These are phyloP conservation scores for Morpho helenor DNA, from an alignment of 2,888 invertebrate genomes.

Conservation along the genomic window DNA sequence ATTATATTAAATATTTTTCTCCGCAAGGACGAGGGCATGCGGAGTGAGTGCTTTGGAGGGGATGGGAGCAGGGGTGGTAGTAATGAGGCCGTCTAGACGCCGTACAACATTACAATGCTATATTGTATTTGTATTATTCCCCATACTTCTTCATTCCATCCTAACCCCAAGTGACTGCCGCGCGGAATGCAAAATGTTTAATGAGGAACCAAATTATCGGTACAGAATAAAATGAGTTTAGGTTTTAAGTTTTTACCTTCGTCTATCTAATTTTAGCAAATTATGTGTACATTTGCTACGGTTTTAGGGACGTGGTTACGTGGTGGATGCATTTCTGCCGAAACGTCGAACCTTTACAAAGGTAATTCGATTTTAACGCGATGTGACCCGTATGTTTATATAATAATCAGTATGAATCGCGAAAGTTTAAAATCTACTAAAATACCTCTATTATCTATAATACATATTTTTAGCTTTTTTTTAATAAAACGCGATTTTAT, in stretches of 20 bases:
- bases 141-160: constrained; percentile 37
- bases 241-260: no score
- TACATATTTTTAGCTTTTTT: no score
- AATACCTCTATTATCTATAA: no score
- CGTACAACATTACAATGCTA: constrained; percentile 40
- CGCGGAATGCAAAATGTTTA: constrained; percentile 42
- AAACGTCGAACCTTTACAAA: no score
- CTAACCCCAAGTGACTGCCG: constrained; percentile 13
- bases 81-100: constrained; percentile 71
- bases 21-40: constrained; percentile 32
- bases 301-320: no score
- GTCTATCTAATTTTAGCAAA: not conserved
- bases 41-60: constrained; percentile 29
- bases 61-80: constrained; percentile 37
- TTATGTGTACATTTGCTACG: no score
- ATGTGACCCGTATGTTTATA: no score
- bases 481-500: no score
- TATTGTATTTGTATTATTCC: constrained; percentile 56
- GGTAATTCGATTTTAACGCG: no score
- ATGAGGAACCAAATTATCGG: constrained; percentile 36
- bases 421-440: no score
- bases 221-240: constrained; percentile 7
- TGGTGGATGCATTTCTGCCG: no score
- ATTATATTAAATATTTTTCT: constrained; percentile 55
- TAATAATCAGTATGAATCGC: no score